Evolutionary conservation across 2,888 invertebrate species (phyloP).

Genomic region (Steromphala cineraria): DNA sequence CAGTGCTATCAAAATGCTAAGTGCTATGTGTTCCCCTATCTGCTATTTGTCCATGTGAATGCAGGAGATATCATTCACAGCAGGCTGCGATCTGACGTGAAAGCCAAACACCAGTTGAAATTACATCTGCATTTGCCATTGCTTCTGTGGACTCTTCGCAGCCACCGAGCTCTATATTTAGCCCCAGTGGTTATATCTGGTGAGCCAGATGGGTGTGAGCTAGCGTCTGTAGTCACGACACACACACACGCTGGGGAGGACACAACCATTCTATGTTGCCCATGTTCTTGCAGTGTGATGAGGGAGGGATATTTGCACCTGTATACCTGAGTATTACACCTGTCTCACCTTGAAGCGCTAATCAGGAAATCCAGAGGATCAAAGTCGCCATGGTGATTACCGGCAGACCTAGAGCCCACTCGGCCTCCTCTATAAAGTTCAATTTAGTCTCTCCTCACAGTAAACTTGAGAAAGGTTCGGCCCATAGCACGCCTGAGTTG

Average conservation of each 20-base stretch:
- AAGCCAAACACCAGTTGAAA: slow-evolving; percentile 5
- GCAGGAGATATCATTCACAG: not conserved
- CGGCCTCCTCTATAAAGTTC: slow-evolving; percentile 44
- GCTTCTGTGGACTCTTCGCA: not conserved
- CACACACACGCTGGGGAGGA: no score
- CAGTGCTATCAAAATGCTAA: no score
- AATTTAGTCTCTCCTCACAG: slow-evolving; percentile 25
- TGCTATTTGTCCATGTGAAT: no score
- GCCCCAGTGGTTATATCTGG: not conserved
- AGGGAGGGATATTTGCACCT: no score
- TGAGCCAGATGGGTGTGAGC: no score
- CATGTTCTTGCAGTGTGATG: no score
- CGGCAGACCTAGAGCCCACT: slow-evolving; percentile 44
- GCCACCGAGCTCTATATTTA: not conserved
- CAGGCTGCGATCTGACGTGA: not conserved
- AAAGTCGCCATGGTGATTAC: slow-evolving; percentile 27
- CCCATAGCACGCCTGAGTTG: slow-evolving; percentile 49
- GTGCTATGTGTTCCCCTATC: no score
- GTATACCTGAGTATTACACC: no score
- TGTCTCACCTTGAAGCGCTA: no score
- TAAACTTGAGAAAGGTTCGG: slow-evolving; percentile 31
- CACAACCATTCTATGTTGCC: no score
- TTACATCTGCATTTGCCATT: slow-evolving; percentile 8
- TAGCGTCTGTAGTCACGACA: no score
- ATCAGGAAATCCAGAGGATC: no score